A percentile compares a stretch with the other conserved stretches of the same genome.
phyloP scores from a whole-genome alignment of 2,888 invertebrate species.

The Ommatoiulus sabulosus region DNA sequence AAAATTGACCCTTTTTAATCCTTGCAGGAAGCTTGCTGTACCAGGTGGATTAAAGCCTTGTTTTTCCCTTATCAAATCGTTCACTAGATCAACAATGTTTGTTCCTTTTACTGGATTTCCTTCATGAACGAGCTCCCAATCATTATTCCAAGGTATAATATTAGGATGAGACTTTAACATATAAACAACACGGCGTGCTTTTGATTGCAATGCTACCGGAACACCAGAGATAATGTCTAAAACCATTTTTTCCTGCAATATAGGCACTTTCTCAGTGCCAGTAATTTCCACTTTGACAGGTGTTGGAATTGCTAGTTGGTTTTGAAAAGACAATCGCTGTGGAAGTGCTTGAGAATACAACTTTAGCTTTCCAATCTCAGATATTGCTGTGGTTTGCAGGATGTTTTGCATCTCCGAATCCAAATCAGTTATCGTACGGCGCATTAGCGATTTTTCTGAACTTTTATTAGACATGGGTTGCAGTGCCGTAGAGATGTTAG shows the following conservation, averaged over 20 bases:
- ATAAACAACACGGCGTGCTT: background rate
- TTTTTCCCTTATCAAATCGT: background rate
- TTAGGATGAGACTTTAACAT: background rate
- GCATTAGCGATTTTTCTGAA: background rate
- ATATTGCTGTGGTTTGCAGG: background rate
- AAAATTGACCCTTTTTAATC: background rate
- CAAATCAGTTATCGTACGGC: background rate
- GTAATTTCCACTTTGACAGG: background rate
- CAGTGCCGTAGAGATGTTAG: background rate
- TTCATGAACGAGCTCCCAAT: background rate
- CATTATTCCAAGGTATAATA: background rate
- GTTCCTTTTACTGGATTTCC: background rate
- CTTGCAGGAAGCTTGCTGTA: background rate
- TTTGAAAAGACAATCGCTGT: background rate
- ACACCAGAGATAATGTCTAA: background rate
- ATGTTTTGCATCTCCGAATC: background rate
- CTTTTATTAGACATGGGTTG: background rate
- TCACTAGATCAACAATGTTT: background rate
- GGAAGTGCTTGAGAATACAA: background rate
- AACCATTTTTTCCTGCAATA: background rate
- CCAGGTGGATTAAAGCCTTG: background rate
- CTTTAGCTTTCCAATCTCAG: background rate
- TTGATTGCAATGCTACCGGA: background rate
- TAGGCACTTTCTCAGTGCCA: background rate
- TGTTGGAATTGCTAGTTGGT: background rate